Base-by-base conservation (phyloP, 2,888 invertebrate species). In the Carpatolechia fugitivella region DNA sequence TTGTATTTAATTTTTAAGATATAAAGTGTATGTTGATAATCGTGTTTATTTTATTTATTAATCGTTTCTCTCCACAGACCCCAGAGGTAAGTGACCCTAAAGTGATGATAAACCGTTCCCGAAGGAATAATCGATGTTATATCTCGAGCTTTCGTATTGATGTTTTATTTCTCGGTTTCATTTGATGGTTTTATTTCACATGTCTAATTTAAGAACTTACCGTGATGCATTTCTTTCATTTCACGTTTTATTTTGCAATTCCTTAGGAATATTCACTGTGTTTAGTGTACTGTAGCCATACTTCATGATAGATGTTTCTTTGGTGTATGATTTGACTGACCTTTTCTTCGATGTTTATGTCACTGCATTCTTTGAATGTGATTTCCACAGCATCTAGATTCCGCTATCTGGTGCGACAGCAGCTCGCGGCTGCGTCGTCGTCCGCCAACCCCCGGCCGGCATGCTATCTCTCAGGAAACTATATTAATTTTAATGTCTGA, bases 21-120 rank as follows among this genome's bases (percentile, higher is more conserved):
- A 90, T 90, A 90, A 90, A 90, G 85, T 89, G 89, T 89, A 88
- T 89, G 87, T 89, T 90, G 78, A 87, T 87, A 86, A 60, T 72
- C 70, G 76, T 79, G 87, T 87, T 84, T 83, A 86, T 89, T 89
- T 89, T 89, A 89, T 89, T 90, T 88, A 81, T 44, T 87, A 85
- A 87, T 82, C 66, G 76, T 74, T 83, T 88, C 81, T 89, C 72
- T 89, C 76, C 86, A 86, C 88, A 88, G 87, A 80, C 78, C 70
- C 60, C 56, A 18, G 72, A 80, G 89, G 89, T 89, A 83, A 89
- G 89, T 87, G 66, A 76, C 82, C 87, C 85, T 81, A 72, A 41
- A 41, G 5, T 41, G 40, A 48, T 20, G 29, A 48, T 51, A 14
- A 40, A 16, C 10, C 10, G n/a, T 35, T 10, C 18, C 36, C 35